A percentile compares a stretch with the other conserved stretches of the same genome.
phyloP scores from a whole-genome alignment of 1,140 invertebrate genomes.

The Hesperophylax magnus region DNA sequence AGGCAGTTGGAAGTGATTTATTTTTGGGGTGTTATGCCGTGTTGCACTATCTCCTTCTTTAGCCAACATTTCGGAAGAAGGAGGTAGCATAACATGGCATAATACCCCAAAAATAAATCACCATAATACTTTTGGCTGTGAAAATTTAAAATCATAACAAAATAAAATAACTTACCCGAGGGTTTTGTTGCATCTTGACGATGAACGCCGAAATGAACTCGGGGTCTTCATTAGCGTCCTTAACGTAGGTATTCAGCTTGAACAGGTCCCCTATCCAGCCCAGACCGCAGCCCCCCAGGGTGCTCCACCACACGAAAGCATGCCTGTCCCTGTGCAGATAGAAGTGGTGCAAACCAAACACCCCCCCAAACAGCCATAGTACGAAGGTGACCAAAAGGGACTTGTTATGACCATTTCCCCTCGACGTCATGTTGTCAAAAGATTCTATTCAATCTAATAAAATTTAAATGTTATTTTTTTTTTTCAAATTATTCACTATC shows the following conservation, averaged over 20 bases:
- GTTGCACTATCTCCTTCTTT: too few species aligned
- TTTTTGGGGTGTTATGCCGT: too few species aligned
- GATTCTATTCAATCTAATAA: too few species aligned
- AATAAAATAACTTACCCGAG: slow-evolving; percentile 71
- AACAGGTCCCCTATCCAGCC: slow-evolving; percentile 92
- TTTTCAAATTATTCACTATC: background rate
- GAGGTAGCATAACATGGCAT: too few species aligned
- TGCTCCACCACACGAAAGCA: slow-evolving; percentile 90
- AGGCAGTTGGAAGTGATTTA: too few species aligned
- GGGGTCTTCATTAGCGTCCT: slow-evolving; percentile 87
- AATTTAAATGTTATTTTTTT: background rate
- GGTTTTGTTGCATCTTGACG: slow-evolving; percentile 73
- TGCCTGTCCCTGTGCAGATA: slow-evolving; percentile 92
- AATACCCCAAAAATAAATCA: too few species aligned
- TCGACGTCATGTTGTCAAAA: background rate
- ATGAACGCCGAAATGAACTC: slow-evolving; percentile 78
- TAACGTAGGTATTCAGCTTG: slow-evolving; percentile 88
- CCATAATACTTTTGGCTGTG: too few species aligned
- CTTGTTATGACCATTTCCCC: slow-evolving; percentile 66
- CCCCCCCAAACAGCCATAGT: slow-evolving; percentile 88
- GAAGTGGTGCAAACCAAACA: slow-evolving; percentile 92
- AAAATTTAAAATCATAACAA: background rate
- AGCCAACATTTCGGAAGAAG: too few species aligned
- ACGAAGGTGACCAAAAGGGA: slow-evolving; percentile 83
- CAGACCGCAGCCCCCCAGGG: slow-evolving; percentile 88